phyloP scores from a whole-genome alignment of 2,113 vertebrate species.

The Pardalotus punctatus region DNA sequence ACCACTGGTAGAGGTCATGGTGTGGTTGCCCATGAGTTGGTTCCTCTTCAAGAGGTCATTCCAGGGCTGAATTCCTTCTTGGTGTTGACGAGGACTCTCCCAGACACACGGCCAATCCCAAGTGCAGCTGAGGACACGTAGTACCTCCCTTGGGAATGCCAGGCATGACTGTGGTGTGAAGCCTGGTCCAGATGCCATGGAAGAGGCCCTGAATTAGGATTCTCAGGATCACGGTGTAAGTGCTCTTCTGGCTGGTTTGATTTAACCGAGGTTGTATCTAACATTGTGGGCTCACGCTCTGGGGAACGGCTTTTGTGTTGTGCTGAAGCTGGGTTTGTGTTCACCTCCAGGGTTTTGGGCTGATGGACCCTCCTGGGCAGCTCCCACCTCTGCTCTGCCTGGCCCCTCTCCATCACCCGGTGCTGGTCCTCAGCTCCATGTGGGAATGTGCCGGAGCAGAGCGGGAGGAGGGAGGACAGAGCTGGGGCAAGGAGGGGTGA shows the following conservation, averaged over 20 bases:
- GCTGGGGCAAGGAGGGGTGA: not conserved
- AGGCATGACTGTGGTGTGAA: not conserved
- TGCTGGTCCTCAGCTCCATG: not conserved
- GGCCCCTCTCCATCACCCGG: not conserved
- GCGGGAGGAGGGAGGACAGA: not conserved
- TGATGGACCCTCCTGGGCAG: not conserved
- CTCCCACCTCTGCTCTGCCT: not conserved
- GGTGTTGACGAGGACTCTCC: not conserved
- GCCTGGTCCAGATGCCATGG: not conserved
- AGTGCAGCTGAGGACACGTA: not conserved
- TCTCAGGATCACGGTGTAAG: not conserved
- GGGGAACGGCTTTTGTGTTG: accelerated
- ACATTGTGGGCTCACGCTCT: accelerated
- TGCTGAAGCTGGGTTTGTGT: not conserved
- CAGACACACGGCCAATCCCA: not conserved
- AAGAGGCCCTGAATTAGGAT: not conserved
- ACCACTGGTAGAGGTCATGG: not conserved
- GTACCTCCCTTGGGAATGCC: not conserved
- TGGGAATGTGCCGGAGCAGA: not conserved
- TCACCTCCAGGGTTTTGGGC: not conserved
- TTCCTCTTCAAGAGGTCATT: not conserved
- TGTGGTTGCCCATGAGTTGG: not conserved
- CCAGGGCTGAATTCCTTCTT: not conserved
- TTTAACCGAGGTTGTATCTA: not conserved
- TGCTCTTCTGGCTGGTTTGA: not conserved